Conservation (phyloP, 2,113 vertebrate genomes). For the Sigmodon hispidus region DNA sequence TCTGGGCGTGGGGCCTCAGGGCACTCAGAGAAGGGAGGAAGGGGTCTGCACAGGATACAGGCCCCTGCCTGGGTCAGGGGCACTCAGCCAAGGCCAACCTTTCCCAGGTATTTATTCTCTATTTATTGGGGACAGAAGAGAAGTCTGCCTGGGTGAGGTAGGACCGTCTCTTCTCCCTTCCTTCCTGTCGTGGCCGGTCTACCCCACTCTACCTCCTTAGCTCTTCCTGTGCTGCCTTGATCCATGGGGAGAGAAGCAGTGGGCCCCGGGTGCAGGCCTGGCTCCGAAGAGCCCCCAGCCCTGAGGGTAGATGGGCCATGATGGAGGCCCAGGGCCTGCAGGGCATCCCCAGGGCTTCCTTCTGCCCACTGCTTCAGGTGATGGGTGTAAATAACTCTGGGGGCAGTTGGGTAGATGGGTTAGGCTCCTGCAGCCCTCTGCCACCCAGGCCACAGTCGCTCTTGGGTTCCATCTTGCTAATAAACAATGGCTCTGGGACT, state of each 20-base stretch:
- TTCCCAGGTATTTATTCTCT: slow-evolving; percentile 79
- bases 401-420: slow-evolving; percentile 14
- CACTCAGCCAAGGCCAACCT: slow-evolving; percentile 15
- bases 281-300: background rate
- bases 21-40: slow-evolving; percentile 54
- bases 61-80: slow-evolving; percentile 55
- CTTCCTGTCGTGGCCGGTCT: slow-evolving; percentile 1
- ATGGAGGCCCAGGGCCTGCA: slow-evolving; percentile 7
- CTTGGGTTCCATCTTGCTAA: slow-evolving; percentile 81
- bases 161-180: background rate
- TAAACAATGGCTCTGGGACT: slow-evolving; percentile 85
- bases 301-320: background rate
- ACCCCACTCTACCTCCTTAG: slow-evolving; percentile 62
- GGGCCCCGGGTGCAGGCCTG: background rate
- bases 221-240: slow-evolving; percentile 44
- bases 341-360: background rate
- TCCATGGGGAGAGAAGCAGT: background rate
- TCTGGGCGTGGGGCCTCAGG: slow-evolving; percentile 44
- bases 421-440: slow-evolving; percentile 48
- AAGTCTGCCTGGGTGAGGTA: slow-evolving; percentile 23
- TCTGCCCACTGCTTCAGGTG: slow-evolving; percentile 35
- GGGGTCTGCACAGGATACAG: background rate
- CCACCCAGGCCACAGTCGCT: slow-evolving; percentile 37
- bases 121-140: slow-evolving; percentile 77
- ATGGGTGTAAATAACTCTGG: slow-evolving; percentile 80